Evolutionary conservation across 1,140 invertebrate species (phyloP).

Genomic region (Drosophila guanche): DNA sequence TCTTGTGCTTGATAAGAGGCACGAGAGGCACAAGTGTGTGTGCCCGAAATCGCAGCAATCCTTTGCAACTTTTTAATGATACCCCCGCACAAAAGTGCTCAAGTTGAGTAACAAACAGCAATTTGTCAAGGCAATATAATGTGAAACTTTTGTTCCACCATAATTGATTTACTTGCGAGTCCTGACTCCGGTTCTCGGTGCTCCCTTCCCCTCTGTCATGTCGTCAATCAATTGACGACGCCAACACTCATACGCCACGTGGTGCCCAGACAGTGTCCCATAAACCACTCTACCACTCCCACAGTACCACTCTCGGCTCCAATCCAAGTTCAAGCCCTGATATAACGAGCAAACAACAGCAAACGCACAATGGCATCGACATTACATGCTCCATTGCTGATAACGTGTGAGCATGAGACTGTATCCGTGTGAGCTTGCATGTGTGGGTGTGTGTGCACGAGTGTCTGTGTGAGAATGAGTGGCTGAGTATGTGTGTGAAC

Average conservation of each 20-base stretch:
- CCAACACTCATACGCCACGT: constrained; percentile 77
- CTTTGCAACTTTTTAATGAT: constrained; percentile 74
- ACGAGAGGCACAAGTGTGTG: background rate
- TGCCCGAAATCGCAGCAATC: constrained; percentile 45
- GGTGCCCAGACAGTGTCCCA: constrained; percentile 5
- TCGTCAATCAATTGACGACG: constrained; percentile 75
- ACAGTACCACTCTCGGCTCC: constrained; percentile 5
- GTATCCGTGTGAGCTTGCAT: background rate
- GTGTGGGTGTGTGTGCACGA: background rate
- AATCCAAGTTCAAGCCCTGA: constrained; percentile 25
- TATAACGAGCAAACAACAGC: constrained; percentile 64
- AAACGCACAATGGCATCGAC: constrained; percentile 34
- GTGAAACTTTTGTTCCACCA: constrained; percentile 50
- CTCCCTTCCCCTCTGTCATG: constrained; percentile 5
- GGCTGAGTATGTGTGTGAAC: constrained; percentile 38
- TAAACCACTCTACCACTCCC: too few species aligned
- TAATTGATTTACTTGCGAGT: constrained; percentile 75
- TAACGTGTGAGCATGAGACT: constrained; percentile 40
- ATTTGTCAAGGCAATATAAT: constrained; percentile 65
- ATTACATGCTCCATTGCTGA: constrained; percentile 64
- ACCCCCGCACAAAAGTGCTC: constrained; percentile 31
- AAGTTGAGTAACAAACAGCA: constrained; percentile 55
- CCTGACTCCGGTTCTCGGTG: background rate
- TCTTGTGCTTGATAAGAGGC: constrained; percentile 32
- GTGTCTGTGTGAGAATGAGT: constrained; percentile 7